Evolutionary conservation across 2,797 vertebrate species (phyloP), one percentile per base, ranked within the genome.

Genomic region (Glossophaga mutica): DNA sequence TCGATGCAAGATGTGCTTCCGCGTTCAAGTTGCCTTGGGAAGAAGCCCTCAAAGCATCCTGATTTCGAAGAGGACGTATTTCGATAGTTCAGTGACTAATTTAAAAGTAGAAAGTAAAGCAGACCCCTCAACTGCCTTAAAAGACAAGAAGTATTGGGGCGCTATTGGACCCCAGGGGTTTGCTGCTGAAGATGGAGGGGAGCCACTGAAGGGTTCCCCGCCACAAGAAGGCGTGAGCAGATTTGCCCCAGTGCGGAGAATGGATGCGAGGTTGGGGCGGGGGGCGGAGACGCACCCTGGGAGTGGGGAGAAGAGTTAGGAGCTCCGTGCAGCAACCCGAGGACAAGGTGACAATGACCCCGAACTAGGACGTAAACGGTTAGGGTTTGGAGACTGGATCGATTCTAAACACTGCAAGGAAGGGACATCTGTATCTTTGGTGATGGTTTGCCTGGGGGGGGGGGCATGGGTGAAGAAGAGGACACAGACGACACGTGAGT

Each of bases 261-360:
- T 26, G 59, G 22, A 46, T 24, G 57, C 87, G 15, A 15, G 22
- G 0, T 5, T 7, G 4, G 14, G 16, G 18, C 18, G 39, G 32
- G 46, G 14, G 82, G n/a, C 10, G 1, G 65, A 37, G 34, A 3
- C 16, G 0, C 65, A 4, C 5, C 3, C 0, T 39, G n/a, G 34
- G 42, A 55, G 29, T 48, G 6, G 11, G 86, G n/a, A 57, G 57
- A 26, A 32, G 3, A 6, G 11, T 32, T 68, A 26, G 46, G n/a
- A 73, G 32, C 39, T 70, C 37, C 24, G 9, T 65, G 26, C 2
- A 52, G 3, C 14, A 37, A 57, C 19, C 22, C 62, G 26, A 82
- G 81, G n/a, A 50, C 11, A 2, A 90, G 22, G 21, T 10, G 26
- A n/a, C 34, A 62, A n/a, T 26, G 9, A 52, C 21, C 21, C 19